Evolutionary conservation across 2,888 invertebrate genomes (phyloP), one percentile per base, ranked within the genome.

Genomic region (Brachypalpus laphriformis): DNA sequence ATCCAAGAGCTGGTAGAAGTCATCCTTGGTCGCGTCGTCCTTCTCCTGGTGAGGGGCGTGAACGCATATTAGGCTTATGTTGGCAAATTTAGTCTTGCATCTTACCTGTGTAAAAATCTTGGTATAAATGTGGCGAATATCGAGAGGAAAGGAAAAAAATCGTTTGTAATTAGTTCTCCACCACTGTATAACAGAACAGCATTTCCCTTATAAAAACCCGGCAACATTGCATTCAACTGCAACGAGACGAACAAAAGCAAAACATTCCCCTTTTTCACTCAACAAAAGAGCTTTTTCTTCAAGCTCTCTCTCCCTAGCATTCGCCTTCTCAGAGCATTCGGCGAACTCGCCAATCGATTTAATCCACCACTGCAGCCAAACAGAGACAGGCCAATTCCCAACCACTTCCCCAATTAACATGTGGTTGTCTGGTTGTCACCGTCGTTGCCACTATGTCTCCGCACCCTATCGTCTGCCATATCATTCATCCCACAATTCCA

Each of bases 361-460:
- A 68, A 45, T 70, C 14, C 25, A 28, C 28, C 45, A n/a, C 61
- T 8, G 45, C 37, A 37, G 82, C 16, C 7, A 1, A 61, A 78
- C 42, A 71, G 71, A 72, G 77, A 81, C 47, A 51, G 31, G 59
- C 37, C 61, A 25, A 61, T 18, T 0, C 11, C 6, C 25, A 2
- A n/a, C 5, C 9, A 37, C 57, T 85, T 85, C 85, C 80, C 85
- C 81, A 81, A 42, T 81, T 85, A 85, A 85, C 85, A 85, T 85
- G 85, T 85, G 85, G 85, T 85, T 82, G 82, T 68, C 51, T 54
- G 72, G 78, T 78, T 76, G 80, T 83, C 83, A 65, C 72, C 61
- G 78, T 78, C 82, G 82, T 77, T 82, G 82, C 82, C 82, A 78
- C 72, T 66, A 59, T 72, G 66, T 82, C 78, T 77, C 77, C 51